Conservation (phyloP, 1,140 invertebrate genomes). For the Polyergus mexicanus region DNA sequence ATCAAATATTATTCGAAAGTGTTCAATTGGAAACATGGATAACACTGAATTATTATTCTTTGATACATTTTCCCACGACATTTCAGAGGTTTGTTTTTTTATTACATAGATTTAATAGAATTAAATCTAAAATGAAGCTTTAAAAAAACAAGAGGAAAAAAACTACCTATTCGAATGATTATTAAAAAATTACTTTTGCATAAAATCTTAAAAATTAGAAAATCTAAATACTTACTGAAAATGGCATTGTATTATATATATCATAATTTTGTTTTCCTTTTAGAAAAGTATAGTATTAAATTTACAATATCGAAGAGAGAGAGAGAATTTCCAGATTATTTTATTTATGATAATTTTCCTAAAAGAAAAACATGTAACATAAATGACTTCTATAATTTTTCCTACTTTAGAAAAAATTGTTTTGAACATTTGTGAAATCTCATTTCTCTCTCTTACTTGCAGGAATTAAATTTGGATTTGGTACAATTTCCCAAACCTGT, state of each 20-base stretch:
- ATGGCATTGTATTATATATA: background rate
- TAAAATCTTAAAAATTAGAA: background rate
- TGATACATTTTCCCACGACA: slow-evolving; percentile 96
- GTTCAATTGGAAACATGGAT: slow-evolving; percentile 78
- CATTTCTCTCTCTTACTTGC: slow-evolving; percentile 73
- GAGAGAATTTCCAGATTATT: too few relatives aligned
- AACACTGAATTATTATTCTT: slow-evolving; percentile 93
- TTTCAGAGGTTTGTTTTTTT: slow-evolving; percentile 90
- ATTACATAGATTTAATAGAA: slow-evolving; percentile 59
- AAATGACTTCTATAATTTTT: too few relatives aligned
- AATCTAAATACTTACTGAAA: background rate
- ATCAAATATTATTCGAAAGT: background rate
- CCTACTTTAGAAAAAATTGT: too few relatives aligned
- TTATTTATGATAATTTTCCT: too few relatives aligned
- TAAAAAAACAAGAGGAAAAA: too few relatives aligned
- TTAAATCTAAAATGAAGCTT: background rate
- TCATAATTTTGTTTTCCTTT: background rate
- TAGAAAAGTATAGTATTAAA: background rate
- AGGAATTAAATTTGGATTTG: slow-evolving; percentile 98
- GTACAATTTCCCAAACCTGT: slow-evolving; percentile 98
- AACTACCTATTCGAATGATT: background rate
- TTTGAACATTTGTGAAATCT: background rate
- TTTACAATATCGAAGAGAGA: too few relatives aligned
- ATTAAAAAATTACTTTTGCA: background rate
- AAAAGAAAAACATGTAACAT: too few relatives aligned